These are phyloP conservation scores for Acronicta leporina DNA, from an alignment of 2,888 invertebrate genomes.

Conservation along the genomic window DNA sequence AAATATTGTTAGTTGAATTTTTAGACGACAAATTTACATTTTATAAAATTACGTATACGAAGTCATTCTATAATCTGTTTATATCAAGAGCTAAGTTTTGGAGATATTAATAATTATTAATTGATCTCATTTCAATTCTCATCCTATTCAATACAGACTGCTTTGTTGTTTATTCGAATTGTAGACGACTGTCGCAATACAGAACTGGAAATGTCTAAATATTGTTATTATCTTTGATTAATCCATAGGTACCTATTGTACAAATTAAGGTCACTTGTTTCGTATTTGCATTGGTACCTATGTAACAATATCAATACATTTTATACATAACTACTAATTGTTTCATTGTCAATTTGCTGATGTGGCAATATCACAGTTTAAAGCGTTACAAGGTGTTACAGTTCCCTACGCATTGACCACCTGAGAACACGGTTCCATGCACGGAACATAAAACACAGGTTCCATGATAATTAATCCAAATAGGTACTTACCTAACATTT, in stretches of 20 bases:
- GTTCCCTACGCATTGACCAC: too few relatives aligned
- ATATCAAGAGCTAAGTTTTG: conserved; percentile 17
- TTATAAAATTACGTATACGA: conserved; percentile 18
- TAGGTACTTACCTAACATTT: too few relatives aligned
- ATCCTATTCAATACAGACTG: not conserved
- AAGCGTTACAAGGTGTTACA: too few relatives aligned
- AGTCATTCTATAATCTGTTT: conserved; percentile 15
- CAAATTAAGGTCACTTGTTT: conserved; percentile 1
- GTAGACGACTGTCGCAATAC: conserved; percentile 20
- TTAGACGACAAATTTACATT: conserved; percentile 36
- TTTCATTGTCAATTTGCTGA: too few relatives aligned
- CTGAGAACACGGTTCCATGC: too few relatives aligned
- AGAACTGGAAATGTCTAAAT: conserved; percentile 20
- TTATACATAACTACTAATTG: too few relatives aligned
- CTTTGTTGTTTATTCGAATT: conserved; percentile 1
- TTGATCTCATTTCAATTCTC: conserved; percentile 35
- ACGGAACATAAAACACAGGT: too few relatives aligned
- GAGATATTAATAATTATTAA: conserved; percentile 33
- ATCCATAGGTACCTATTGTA: not conserved
- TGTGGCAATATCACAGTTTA: too few relatives aligned
- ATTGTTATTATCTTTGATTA: conserved; percentile 15
- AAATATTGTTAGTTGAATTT: conserved; percentile 40
- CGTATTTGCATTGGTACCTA: conserved; percentile 1
- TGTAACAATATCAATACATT: too few relatives aligned
- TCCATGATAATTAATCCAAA: too few relatives aligned